phyloP scores from a whole-genome alignment of 2,797 vertebrate genomes.

The Falco berigora region DNA sequence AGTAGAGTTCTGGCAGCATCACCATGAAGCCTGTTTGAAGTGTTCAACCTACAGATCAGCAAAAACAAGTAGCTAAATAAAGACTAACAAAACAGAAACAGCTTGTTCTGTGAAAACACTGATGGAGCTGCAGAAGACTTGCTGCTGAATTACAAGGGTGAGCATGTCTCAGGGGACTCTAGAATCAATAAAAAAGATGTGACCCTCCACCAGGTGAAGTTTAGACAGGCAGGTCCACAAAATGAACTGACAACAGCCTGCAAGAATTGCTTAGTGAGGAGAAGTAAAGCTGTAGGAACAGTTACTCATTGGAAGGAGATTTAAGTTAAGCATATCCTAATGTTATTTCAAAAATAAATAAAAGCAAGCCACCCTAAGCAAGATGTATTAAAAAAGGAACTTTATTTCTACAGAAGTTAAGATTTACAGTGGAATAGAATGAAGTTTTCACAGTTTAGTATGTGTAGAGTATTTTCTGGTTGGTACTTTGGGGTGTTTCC shows the following conservation, averaged over 20 bases:
- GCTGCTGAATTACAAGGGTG: neutral
- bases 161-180: neutral
- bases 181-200: neutral
- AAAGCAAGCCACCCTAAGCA: neutral
- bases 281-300: neutral
- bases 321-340: neutral
- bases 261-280: slow-evolving; percentile 8
- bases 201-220: neutral
- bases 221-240: slow-evolving; percentile 5
- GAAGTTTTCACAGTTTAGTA: neutral
- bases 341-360: neutral
- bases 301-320: neutral
- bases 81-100: slow-evolving; percentile 11
- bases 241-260: neutral
- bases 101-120: neutral
- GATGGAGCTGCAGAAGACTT: neutral
- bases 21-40: neutral
- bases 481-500: neutral
- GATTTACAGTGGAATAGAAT: neutral
- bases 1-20: neutral
- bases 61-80: neutral
- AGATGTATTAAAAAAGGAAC: neutral
- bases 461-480: neutral
- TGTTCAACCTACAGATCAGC: neutral
- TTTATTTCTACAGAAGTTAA: neutral